A percentile compares a stretch with the other conserved stretches of the same genome.
Conservation (phyloP, 2,797 vertebrate genomes). For the Cyclopterus lumpus region DNA sequence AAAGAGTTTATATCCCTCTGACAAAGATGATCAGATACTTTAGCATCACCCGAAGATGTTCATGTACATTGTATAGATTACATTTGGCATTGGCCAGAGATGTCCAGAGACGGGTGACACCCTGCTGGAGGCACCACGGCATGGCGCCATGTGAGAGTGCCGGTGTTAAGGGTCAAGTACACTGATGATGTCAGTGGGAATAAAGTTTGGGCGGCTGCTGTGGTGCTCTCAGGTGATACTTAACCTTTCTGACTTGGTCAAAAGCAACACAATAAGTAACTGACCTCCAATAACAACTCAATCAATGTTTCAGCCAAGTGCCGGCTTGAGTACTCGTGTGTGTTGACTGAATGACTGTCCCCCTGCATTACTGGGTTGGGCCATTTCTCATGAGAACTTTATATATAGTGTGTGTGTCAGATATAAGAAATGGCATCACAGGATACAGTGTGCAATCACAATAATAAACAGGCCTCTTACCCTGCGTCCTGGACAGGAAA, state of each 20-base stretch:
- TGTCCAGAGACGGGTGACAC: constrained; percentile 30
- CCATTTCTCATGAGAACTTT: constrained; percentile 83
- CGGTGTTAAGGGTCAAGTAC: constrained; percentile 66
- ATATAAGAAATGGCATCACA: constrained; percentile 83
- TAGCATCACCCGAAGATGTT: neutral
- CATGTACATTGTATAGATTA: constrained; percentile 34
- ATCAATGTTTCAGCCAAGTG: constrained; percentile 71
- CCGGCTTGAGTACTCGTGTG: constrained; percentile 21
- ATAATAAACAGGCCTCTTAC: constrained; percentile 85
- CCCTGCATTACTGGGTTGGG: constrained; percentile 57
- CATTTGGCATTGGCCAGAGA: constrained; percentile 27
- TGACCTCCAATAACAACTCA: constrained; percentile 68
- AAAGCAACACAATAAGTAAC: constrained; percentile 74
- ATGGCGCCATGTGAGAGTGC: constrained; percentile 58
- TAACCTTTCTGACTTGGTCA: constrained; percentile 73
- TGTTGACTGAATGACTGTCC: constrained; percentile 37
- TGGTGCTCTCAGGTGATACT: constrained; percentile 75
- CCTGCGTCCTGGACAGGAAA: constrained; percentile 81
- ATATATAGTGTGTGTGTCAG: constrained; percentile 77
- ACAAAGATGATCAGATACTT: neutral
- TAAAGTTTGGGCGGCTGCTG: constrained; percentile 63
- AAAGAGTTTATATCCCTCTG: constrained; percentile 8
- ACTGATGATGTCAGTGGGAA: constrained; percentile 70
- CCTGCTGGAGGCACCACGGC: constrained; percentile 28
- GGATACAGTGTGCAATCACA: constrained; percentile 84